Evolutionary conservation across 2,113 vertebrate species (phyloP).

Genomic region (Tympanuchus pallidicinctus): DNA sequence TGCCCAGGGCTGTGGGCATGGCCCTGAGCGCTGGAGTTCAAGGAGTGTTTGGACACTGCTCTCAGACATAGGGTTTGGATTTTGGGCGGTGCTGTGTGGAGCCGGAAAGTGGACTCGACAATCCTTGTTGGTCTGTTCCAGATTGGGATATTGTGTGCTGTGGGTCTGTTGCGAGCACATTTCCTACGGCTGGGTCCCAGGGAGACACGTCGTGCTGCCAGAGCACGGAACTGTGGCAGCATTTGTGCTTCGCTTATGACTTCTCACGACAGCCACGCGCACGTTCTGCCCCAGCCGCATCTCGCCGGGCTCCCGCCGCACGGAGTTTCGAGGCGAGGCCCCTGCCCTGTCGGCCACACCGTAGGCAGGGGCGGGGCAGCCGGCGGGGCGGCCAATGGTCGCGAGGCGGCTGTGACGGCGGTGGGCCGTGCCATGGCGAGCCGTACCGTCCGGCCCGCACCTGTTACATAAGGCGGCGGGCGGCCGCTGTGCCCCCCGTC

Average conservation of each 20-base stretch:
- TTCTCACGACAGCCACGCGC: not conserved
- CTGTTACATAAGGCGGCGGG: not conserved
- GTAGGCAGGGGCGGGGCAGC: not conserved
- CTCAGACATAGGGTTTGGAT: not conserved
- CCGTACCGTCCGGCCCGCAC: not conserved
- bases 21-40: too few species aligned
- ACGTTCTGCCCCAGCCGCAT: too few species aligned
- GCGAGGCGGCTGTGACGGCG: not conserved
- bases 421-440: not conserved
- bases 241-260: not conserved
- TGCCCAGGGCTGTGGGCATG: too few species aligned
- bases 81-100: not conserved
- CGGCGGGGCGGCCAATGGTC: not conserved
- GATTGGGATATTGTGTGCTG: not conserved
- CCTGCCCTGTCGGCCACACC: too few species aligned
- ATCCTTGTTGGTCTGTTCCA: not conserved
- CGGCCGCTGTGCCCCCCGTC: accelerated
- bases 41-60: too few species aligned
- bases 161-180: too few species aligned
- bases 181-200: not conserved
- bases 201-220: too few species aligned
- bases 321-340: too few species aligned
- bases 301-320: accelerated
- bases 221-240: too few species aligned
- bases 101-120: not conserved